Percentiles rank a stretch among this genome's conserved stretches.
Evolutionary conservation across 35 echinoderm and acorn worm species (phyloP).

Genomic region (Strongylocentrotus purpuratus): DNA sequence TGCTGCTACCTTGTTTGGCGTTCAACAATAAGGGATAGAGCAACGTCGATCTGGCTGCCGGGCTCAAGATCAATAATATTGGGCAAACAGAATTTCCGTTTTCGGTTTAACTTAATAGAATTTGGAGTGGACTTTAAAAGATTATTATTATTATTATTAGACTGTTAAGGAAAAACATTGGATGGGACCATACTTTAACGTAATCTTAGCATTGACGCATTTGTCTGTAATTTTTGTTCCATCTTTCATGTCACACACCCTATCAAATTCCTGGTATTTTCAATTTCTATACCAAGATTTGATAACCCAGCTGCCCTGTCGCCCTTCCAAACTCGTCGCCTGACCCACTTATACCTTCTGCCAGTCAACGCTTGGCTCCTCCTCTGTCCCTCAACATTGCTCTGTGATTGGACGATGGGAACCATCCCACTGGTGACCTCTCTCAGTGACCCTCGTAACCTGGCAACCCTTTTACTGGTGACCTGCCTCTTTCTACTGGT

Average conservation of each 20-base stretch:
- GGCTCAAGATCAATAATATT: too few relatives aligned
- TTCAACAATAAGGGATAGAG: too few relatives aligned
- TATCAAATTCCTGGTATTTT: neutral
- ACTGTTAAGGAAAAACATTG: too few relatives aligned
- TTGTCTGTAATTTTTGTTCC: neutral
- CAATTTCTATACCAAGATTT: slow-evolving; percentile 56
- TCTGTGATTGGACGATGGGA: slow-evolving; percentile 92
- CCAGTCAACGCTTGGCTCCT: slow-evolving; percentile 81
- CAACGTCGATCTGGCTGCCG: too few relatives aligned
- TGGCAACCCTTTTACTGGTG: slow-evolving; percentile 63
- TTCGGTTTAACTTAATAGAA: too few relatives aligned
- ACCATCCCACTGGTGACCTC: slow-evolving; percentile 77
- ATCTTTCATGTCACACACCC: neutral
- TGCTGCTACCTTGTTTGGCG: too few relatives aligned
- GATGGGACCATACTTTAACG: too few relatives aligned
- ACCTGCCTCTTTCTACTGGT: slow-evolving; percentile 32
- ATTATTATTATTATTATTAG: too few relatives aligned
- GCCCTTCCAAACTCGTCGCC: slow-evolving; percentile 59
- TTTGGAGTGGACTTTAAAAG: too few relatives aligned
- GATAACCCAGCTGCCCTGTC: slow-evolving; percentile 76
- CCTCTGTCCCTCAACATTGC: slow-evolving; percentile 65
- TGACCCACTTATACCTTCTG: slow-evolving; percentile 77
- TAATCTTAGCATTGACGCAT: neutral
- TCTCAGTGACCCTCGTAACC: slow-evolving; percentile 73
- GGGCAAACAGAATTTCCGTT: too few relatives aligned